Conservation (phyloP, 1,140 invertebrate genomes). For the Hylaeus anthracinus region DNA sequence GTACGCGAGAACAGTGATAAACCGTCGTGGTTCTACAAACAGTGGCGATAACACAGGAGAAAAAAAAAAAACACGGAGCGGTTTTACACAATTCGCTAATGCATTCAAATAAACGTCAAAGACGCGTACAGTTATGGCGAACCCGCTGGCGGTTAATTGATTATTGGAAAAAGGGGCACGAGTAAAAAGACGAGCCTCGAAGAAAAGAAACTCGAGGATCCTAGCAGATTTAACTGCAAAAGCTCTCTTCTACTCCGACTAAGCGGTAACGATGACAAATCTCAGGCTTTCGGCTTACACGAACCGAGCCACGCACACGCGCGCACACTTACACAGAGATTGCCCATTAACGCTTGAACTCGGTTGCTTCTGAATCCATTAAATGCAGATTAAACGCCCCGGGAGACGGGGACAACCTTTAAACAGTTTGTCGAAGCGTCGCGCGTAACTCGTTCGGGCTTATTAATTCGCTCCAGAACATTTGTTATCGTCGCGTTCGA, state of each 20-base stretch:
- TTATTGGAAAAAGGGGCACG: too few species aligned
- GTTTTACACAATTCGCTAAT: too few species aligned
- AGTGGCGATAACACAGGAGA: constrained; percentile 22
- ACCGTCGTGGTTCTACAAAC: constrained; percentile 22
- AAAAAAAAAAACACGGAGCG: constrained; percentile 4
- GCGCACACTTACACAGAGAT: neutral
- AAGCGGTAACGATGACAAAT: neutral
- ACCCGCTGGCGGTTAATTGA: too few species aligned
- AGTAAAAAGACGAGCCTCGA: too few species aligned
- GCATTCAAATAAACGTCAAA: too few species aligned
- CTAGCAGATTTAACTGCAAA: neutral
- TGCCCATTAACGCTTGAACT: constrained; percentile 21
- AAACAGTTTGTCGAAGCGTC: constrained; percentile 33
- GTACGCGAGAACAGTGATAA: neutral
- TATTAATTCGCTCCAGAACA: constrained; percentile 42
- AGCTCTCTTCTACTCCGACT: neutral
- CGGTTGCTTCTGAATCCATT: constrained; percentile 6
- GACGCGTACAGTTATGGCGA: too few species aligned
- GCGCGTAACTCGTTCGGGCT: constrained; percentile 18
- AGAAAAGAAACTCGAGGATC: neutral
- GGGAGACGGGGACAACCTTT: constrained; percentile 13
- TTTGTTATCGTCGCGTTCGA: constrained; percentile 52
- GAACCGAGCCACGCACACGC: neutral
- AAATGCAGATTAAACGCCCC: constrained; percentile 29
- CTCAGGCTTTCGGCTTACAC: neutral